phyloP scores from a whole-genome alignment of 2,888 invertebrate genomes.

The Apodemia mormo region DNA sequence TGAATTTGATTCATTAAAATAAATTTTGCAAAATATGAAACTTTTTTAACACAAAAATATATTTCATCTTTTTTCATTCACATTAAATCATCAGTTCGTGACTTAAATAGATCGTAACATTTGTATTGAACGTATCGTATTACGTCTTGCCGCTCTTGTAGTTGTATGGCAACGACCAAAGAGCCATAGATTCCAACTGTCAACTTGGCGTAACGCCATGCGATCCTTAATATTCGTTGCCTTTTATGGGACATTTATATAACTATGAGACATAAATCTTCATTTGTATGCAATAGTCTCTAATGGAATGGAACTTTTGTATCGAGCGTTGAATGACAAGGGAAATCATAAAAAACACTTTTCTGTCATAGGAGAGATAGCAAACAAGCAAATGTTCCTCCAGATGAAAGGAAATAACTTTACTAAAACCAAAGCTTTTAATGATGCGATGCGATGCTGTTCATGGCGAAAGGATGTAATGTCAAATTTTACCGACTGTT shows the following conservation, averaged over 20 bases:
- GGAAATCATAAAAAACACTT: background rate
- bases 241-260: constrained; percentile 5
- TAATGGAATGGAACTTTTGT: background rate
- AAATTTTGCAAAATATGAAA: background rate
- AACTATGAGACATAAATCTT: background rate
- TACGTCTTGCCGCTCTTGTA: background rate
- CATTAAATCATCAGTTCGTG: background rate
- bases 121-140: constrained; percentile 5
- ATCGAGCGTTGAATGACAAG: background rate
- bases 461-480: no score
- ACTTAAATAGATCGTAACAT: constrained; percentile 3
- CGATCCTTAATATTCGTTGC: constrained; percentile 6
- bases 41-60: background rate
- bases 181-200: constrained; percentile 7
- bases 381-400: no score
- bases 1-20: no score
- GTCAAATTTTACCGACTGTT: no score
- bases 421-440: no score
- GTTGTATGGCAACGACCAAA: constrained; percentile 14
- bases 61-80: no score
- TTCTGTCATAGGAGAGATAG: background rate
- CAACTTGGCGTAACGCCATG: constrained; percentile 9
- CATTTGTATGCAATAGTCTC: background rate
- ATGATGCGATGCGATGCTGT: no score
- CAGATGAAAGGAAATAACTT: no score